Evolutionary conservation across 2,797 vertebrate genomes (phyloP), one percentile per base, ranked within the genome.

Genomic region (Silurus lanzhouensis): DNA sequence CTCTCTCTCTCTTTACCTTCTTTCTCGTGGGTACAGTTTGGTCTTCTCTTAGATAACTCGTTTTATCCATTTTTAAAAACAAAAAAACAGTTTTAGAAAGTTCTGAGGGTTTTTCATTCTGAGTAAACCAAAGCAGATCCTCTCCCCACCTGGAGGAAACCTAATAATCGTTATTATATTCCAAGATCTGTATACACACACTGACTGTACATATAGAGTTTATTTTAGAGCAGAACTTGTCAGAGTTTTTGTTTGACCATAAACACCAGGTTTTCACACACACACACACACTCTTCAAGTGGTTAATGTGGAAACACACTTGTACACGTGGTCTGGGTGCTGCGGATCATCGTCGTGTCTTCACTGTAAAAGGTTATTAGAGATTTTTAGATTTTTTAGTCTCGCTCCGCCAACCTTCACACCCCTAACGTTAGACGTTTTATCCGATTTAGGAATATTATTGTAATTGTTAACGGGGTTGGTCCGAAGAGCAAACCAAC

Each of bases 181-280:
- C 60, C 12, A 61, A 44, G 20, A 22, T 61, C 31, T 61, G 17
- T n/a, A n/a, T n/a, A n/a, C n/a, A n/a, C n/a, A n/a, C n/a, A n/a
- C n/a, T n/a, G n/a, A n/a, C n/a, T n/a, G n/a, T 61, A 61, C 44
- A 20, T 44, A 61, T 63, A 63, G 55, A 77, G 57, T 38, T 77
- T 77, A 77, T 77, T 77, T 22, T 57, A 55, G n/a, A 55, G 71
- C 48, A 55, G n/a, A 74, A 57, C 44, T 52, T 52, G 46, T 74
- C 44, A 52, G 38, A 46, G 61, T 63, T 63, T 22, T 25, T 25
- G 5, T 74, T 52, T 38, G 38, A 38, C 38, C 8, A 10, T 7
- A 52, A 7, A 52, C 48, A 52, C 48, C 48, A 52, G 48, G 6
- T 52, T 52, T 52, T 52, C 48, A 52, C 48, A 52, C 38, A 52